Base-by-base conservation (phyloP, 2,797 vertebrate species). In the Pyrrhura leucotis region DNA sequence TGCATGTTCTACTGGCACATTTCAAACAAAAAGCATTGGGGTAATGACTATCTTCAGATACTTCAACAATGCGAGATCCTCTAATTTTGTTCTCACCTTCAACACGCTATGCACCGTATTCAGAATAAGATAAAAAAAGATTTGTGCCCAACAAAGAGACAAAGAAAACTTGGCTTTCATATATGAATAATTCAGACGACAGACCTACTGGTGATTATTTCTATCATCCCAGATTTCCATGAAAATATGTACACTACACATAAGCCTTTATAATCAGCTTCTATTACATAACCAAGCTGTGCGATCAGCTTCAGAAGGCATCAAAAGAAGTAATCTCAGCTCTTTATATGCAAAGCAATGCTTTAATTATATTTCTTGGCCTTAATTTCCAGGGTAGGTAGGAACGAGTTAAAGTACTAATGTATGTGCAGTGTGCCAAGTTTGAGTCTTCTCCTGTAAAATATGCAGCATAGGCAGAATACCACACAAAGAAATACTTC, bases 131-230 rank as follows among this genome's bases (percentile, higher is more conserved):
- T 25, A 4, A 35, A 76, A 85, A 77, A 63, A 86, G 2, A 35
- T 9, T 58, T 73, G 45, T 40, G 25, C 29, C n/a, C 66, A 91
- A 47, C 50, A 76, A 79, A 90, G 44, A 79, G 35, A 80, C 26
- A 81, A 86, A 88, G 62, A 80, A 91, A 86, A 80, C 14, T 42
- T 87, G 66, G 40, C 37, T 96, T 87, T 85, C 73, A 73, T 42
- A 51, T 14, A 80, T 33, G 72, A 91, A 67, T 92, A 87, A 82
- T 80, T 93, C 91, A 91, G 26, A 89, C 93, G 67, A 69, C 75
- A 89, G 48, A 85, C 26, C 18, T 88, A 65, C 74, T 74, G 37
- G 42, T 50, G 67, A 90, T 87, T 88, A 93, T 78, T 88, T 93
- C 67, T 67, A 89, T 56, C 86, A 95, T n/a, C 40, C 31, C 71